A percentile compares a stretch with the other conserved stretches of the same genome.
Conservation (phyloP, 2,797 vertebrate species). For the Coregonus sp. region DNA sequence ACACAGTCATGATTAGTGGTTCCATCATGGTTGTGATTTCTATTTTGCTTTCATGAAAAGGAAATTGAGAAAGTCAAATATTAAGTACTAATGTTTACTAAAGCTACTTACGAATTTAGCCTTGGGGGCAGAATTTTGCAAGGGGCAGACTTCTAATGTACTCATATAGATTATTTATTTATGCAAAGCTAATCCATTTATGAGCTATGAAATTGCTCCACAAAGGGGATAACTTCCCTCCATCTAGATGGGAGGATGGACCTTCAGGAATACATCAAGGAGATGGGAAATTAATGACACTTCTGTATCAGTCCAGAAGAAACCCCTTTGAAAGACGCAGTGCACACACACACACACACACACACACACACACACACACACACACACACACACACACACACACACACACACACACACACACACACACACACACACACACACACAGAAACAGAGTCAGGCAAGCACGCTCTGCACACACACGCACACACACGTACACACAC, state of each 20-base stretch:
- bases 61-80: neutral
- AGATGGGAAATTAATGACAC: neutral
- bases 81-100: neutral
- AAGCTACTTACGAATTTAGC: neutral
- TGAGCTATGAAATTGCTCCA: neutral
- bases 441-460: no score
- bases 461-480: neutral
- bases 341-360: neutral
- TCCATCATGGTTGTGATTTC: no score
- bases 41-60: no score
- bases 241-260: neutral
- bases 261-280: neutral
- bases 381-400: no score
- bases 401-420: neutral
- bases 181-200: neutral
- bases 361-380: neutral
- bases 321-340: neutral
- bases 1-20: no score
- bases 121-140: no score
- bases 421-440: neutral
- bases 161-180: neutral
- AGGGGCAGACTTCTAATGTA: neutral
- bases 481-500: neutral
- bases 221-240: neutral
- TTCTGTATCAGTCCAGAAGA: neutral